Evolutionary conservation across 2,888 invertebrate genomes (phyloP).

Genomic region (Lucinisca nassula): DNA sequence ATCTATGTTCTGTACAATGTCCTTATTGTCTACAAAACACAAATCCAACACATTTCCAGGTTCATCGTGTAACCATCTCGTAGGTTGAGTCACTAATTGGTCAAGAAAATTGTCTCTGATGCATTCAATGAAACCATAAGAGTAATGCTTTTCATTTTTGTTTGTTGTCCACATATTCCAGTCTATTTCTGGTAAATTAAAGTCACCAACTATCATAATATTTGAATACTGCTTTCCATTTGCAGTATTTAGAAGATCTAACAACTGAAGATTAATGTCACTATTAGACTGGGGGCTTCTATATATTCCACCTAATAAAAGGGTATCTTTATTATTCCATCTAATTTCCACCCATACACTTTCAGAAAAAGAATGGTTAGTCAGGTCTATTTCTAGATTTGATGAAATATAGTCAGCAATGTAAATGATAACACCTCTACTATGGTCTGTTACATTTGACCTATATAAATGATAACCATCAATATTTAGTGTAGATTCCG

Average conservation of each 20-base stretch:
- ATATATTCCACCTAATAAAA: neutral
- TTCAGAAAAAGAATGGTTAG: neutral
- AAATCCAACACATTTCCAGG: neutral
- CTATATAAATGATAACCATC: neutral
- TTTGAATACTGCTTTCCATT: neutral
- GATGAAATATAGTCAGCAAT: neutral
- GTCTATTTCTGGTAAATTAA: neutral
- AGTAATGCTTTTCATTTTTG: neutral
- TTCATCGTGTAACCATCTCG: neutral
- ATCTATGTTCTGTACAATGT: neutral
- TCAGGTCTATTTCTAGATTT: neutral
- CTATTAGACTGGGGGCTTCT: neutral
- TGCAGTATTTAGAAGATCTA: neutral
- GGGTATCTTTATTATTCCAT: neutral
- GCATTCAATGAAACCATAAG: neutral
- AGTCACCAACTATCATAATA: neutral
- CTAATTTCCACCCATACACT: neutral
- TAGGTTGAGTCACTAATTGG: neutral
- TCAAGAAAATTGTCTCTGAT: neutral
- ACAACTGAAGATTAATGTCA: neutral
- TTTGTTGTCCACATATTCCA: neutral
- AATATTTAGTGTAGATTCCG: neutral
- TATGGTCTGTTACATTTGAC: neutral
- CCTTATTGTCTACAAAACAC: neutral
- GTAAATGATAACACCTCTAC: neutral